phyloP scores from a whole-genome alignment of 1,140 invertebrate genomes.

The Drosophila sulfurigaster region DNA sequence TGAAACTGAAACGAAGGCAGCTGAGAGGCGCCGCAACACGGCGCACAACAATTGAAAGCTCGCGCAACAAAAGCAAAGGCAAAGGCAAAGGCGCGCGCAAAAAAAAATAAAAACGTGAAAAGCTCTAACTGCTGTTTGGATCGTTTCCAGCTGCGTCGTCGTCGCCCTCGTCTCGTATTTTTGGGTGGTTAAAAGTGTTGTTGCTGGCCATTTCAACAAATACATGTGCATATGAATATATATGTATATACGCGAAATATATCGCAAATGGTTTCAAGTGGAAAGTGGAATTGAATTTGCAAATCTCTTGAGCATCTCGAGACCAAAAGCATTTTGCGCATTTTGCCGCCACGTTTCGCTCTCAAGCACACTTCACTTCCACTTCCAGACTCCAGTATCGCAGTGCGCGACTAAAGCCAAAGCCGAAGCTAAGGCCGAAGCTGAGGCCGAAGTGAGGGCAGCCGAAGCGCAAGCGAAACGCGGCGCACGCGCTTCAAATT shows the following conservation, averaged over 20 bases:
- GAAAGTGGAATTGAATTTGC: slow-evolving; percentile 20
- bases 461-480: slow-evolving; percentile 32
- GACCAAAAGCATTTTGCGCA: slow-evolving; percentile 49
- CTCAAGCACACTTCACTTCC: slow-evolving; percentile 48
- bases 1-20: slow-evolving; percentile 6
- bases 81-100: slow-evolving; percentile 3
- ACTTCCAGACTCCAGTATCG: not conserved
- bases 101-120: slow-evolving; percentile 4
- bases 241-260: too few relatives aligned
- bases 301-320: slow-evolving; percentile 12
- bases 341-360: slow-evolving; percentile 60
- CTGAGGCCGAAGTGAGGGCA: not conserved
- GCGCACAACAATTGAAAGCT: slow-evolving; percentile 32
- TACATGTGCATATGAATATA: slow-evolving; percentile 8
- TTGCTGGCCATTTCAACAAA: slow-evolving; percentile 2
- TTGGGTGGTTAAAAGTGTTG: slow-evolving; percentile 12
- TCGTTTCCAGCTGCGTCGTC: slow-evolving; percentile 13
- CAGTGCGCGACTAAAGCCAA: not conserved
- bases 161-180: not conserved
- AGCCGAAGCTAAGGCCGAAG: not conserved
- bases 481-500: slow-evolving; percentile 65
- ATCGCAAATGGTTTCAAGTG: slow-evolving; percentile 19
- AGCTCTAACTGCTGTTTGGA: slow-evolving; percentile 3
- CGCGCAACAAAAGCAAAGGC: slow-evolving; percentile 1
- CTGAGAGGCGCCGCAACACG: slow-evolving; percentile 16